Percentiles rank a stretch among this genome's conserved stretches.
Conservation (phyloP, 2,888 invertebrate species). For the Cantharis flavilabris region DNA sequence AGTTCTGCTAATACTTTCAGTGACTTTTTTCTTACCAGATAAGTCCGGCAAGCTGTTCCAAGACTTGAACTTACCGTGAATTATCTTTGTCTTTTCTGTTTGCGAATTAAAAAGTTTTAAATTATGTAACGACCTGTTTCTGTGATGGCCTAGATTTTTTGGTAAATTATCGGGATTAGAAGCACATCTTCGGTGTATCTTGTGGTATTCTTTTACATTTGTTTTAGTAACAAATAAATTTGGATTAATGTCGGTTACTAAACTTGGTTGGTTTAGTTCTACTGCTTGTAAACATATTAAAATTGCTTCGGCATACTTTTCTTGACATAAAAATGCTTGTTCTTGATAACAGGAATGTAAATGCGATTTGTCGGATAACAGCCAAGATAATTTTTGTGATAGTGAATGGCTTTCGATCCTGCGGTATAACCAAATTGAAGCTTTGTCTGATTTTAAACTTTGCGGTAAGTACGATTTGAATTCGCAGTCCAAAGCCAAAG, state of each 20-base stretch:
- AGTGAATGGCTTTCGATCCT: slow-evolving; percentile 63
- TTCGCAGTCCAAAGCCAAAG: slow-evolving; percentile 54
- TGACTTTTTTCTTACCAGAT: slow-evolving; percentile 36
- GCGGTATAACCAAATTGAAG: slow-evolving; percentile 59
- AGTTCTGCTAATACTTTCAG: slow-evolving; percentile 42
- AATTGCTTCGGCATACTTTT: slow-evolving; percentile 63
- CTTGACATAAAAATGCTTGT: slow-evolving; percentile 64
- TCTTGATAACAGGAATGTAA: slow-evolving; percentile 62
- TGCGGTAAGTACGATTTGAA: slow-evolving; percentile 54
- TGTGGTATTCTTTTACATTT: slow-evolving; percentile 50
- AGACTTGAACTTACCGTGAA: slow-evolving; percentile 50
- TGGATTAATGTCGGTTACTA: slow-evolving; percentile 67
- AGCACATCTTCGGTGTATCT: slow-evolving; percentile 60
- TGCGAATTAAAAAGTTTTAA: slow-evolving; percentile 3
- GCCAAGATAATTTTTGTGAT: slow-evolving; percentile 64
- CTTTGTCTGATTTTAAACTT: slow-evolving; percentile 58
- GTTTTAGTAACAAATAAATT: slow-evolving; percentile 54
- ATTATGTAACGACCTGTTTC: slow-evolving; percentile 25
- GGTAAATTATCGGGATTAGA: slow-evolving; percentile 59
- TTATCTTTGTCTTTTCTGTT: slow-evolving; percentile 6
- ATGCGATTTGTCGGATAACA: slow-evolving; percentile 66
- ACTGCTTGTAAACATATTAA: slow-evolving; percentile 67
- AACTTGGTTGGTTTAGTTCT: slow-evolving; percentile 64
- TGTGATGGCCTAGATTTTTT: slow-evolving; percentile 35
- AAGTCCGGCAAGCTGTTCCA: slow-evolving; percentile 56